Evolutionary conservation across 2,797 vertebrate species (phyloP).

Genomic region (Miichthys miiuy): DNA sequence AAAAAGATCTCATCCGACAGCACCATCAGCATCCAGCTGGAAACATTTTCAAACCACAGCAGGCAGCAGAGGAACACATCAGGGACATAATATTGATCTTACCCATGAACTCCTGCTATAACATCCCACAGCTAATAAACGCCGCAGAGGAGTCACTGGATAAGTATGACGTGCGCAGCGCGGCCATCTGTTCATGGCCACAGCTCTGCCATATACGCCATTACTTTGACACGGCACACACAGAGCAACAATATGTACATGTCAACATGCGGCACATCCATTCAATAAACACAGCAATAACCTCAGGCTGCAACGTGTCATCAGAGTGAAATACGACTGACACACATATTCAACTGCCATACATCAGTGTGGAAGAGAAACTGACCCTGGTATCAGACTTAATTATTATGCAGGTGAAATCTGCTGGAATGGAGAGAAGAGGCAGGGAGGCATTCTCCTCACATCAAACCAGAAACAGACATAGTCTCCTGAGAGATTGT

Average conservation of each 20-base stretch:
- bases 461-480: not conserved
- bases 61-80: not conserved
- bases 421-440: not conserved
- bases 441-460: constrained; percentile 2
- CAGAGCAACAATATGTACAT: not conserved
- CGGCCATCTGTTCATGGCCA: constrained; percentile 7
- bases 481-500: not conserved
- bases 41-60: constrained; percentile 6
- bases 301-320: not conserved
- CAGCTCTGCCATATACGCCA: not conserved
- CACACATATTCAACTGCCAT: not conserved
- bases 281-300: not conserved
- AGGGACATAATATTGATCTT: constrained; percentile 3
- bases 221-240: constrained; percentile 13
- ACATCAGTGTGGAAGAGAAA: not conserved
- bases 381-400: not conserved
- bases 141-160: not conserved
- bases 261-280: not conserved
- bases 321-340: not conserved
- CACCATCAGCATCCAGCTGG: not conserved
- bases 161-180: not conserved
- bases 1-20: not conserved
- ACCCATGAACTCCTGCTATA: constrained; percentile 8
- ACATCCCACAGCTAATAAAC: constrained; percentile 1
- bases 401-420: not conserved